phyloP scores from a whole-genome alignment of 2,888 invertebrate species.

The Glaucopsyche alexis region DNA sequence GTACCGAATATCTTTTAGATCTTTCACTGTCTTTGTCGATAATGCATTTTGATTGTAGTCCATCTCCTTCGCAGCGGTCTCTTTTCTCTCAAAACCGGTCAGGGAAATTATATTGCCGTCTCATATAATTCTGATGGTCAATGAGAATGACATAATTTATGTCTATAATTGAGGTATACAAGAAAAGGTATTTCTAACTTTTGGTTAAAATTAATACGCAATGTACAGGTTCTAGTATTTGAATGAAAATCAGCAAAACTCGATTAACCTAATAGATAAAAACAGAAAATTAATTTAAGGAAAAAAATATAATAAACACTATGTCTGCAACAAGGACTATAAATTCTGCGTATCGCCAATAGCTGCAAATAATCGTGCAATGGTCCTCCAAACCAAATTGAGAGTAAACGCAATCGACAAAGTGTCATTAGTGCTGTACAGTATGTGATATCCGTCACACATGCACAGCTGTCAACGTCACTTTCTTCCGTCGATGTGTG shows the following conservation, averaged over 20 bases:
- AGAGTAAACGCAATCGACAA: constrained; percentile 44
- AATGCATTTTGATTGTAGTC: too few relatives aligned
- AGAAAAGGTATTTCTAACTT: too few relatives aligned
- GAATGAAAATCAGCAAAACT: background rate
- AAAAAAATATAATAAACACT: background rate
- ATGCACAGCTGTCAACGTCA: constrained; percentile 48
- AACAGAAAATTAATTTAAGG: background rate
- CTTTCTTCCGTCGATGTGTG: constrained; percentile 53
- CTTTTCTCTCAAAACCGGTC: too few relatives aligned
- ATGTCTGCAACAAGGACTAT: background rate
- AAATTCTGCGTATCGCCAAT: constrained; percentile 7
- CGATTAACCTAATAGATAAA: background rate
- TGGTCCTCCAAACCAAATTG: constrained; percentile 40
- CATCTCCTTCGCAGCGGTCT: too few relatives aligned
- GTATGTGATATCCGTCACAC: constrained; percentile 42
- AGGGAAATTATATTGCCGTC: too few relatives aligned
- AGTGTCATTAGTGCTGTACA: constrained; percentile 49
- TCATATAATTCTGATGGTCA: too few relatives aligned
- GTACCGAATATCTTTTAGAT: too few relatives aligned
- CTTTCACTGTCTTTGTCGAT: too few relatives aligned
- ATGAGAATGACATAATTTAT: too few relatives aligned
- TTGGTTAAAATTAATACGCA: too few relatives aligned
- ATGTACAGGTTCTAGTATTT: background rate
- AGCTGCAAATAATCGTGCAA: constrained; percentile 4
- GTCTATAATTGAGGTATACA: too few relatives aligned